Percentiles rank a stretch among this genome's conserved stretches.
phyloP scores from a whole-genome alignment of 2,888 invertebrate species.

The Lochmaea capreae region DNA sequence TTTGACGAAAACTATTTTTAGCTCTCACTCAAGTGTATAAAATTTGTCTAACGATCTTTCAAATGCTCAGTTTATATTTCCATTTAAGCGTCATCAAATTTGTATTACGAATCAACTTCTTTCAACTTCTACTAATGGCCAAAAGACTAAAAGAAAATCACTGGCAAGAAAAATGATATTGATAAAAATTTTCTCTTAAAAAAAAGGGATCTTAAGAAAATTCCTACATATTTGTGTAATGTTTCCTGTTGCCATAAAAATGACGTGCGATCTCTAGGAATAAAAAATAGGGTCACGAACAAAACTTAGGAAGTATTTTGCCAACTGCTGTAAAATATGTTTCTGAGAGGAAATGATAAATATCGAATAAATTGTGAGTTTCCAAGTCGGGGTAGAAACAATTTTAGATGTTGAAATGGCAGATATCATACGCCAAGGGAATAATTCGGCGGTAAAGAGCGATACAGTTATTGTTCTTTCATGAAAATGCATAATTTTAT shows the following conservation, averaged over 20 bases:
- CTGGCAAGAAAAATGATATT: conserved; percentile 18
- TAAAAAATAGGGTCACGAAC: conserved; percentile 42
- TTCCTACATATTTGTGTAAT: conserved; percentile 44
- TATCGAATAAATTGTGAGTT: conserved; percentile 44
- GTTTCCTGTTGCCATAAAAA: conserved; percentile 42
- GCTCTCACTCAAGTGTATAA: background rate
- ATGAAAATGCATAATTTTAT: conserved; percentile 16
- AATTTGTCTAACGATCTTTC: background rate
- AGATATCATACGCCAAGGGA: conserved; percentile 22
- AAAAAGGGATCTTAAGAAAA: conserved; percentile 28
- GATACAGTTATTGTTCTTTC: conserved; percentile 17
- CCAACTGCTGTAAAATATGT: conserved; percentile 47
- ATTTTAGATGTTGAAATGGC: conserved; percentile 35
- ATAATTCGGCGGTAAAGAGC: conserved; percentile 12
- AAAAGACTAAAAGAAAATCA: conserved; percentile 16
- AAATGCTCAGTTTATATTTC: conserved; percentile 3
- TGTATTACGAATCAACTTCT: conserved; percentile 8
- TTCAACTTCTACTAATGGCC: conserved; percentile 1
- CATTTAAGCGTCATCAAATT: conserved; percentile 7
- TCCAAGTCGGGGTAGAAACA: conserved; percentile 37
- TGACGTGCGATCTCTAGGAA: conserved; percentile 39
- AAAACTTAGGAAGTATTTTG: conserved; percentile 46
- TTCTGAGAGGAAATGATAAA: conserved; percentile 44
- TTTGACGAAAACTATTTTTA: background rate
- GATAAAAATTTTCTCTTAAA: conserved; percentile 26